Base-by-base conservation (phyloP, 2,113 vertebrate genomes). In the Erythrocercus mccallii region DNA sequence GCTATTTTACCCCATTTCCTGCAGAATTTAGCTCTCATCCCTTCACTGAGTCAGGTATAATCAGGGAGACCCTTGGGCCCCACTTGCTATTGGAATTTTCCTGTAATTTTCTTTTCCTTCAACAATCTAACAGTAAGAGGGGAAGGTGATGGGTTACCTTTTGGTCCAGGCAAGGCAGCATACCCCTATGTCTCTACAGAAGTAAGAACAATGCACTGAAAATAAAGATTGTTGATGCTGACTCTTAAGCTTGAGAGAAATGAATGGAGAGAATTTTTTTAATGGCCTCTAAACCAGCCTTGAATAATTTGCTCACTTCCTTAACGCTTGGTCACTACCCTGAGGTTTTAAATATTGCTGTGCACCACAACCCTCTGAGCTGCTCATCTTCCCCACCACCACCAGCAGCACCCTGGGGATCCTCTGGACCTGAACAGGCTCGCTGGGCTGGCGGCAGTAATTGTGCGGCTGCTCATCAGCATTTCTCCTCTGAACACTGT, bases 201-300 rank as follows among this genome's bases (percentile, higher is more conserved):
- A 62, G 14, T 53, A 66, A 88, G 21, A 94, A 30, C 27, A 56
- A 51, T 77, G 90, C 90, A 93, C 82, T 96, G 88, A 86, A 88
- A 87, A 80, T 42, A 51, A 88, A 80, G 57, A 40, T 65, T 90
- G 54, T 70, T 86, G 66, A 57, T 58, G 23, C 31, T 16, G 10
- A 66, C 27, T 22, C 33, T 56, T 66, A 30, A 69, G 58, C 87
- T 90, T 92, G 78, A 90, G 90, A 95, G 85, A 93, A 97, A 92
- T 92, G 66, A 91, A 92, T 56, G 64, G 87, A 77, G 48, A 87
- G 25, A n/a, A 16, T 11, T 38, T 51, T 50, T 37, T 48, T 68
- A 40, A 11, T 37, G 30, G 25, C 44, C 18, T 77, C 50, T 72
- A 93, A 81, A 38, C 15, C 64, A 90, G 48, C 51, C 48, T 88